Percentiles rank a stretch among this genome's conserved stretches.
These are phyloP conservation scores for Galagoides demidoff DNA, from an alignment of 2,797 vertebrate genomes.

Conservation along the genomic window DNA sequence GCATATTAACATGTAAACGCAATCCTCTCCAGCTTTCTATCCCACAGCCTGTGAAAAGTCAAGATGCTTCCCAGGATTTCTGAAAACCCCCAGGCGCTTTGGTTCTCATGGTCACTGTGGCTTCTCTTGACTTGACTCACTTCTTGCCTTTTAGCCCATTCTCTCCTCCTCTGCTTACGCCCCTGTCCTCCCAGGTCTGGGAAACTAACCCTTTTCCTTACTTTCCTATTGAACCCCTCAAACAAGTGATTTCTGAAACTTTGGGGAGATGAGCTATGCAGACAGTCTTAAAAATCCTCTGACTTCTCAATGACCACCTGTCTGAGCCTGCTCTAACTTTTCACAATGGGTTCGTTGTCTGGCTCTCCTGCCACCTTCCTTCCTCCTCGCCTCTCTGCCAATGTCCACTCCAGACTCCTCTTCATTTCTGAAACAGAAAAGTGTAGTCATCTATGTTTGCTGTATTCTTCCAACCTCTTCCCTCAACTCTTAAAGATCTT, in stretches of 20 bases:
- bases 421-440: not conserved
- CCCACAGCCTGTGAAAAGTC: not conserved
- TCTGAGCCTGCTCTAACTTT: not conserved
- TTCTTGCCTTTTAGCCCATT: not conserved
- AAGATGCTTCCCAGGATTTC: not conserved
- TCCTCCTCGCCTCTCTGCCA: not conserved
- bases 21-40: not conserved
- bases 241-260: not conserved
- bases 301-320: not conserved
- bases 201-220: not conserved
- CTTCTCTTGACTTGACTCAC: not conserved
- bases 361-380: not conserved
- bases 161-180: not conserved
- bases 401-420: not conserved
- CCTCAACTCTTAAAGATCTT: not conserved
- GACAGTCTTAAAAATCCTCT: not conserved
- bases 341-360: accelerated
- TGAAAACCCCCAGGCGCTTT: not conserved
- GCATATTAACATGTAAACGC: not conserved
- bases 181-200: not conserved
- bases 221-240: not conserved
- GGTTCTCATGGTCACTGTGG: not conserved
- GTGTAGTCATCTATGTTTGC: not conserved
- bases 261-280: not conserved
- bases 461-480: not conserved